Evolutionary conservation across 2,797 vertebrate genomes (phyloP).

Genomic region (Anguilla pacifica): DNA sequence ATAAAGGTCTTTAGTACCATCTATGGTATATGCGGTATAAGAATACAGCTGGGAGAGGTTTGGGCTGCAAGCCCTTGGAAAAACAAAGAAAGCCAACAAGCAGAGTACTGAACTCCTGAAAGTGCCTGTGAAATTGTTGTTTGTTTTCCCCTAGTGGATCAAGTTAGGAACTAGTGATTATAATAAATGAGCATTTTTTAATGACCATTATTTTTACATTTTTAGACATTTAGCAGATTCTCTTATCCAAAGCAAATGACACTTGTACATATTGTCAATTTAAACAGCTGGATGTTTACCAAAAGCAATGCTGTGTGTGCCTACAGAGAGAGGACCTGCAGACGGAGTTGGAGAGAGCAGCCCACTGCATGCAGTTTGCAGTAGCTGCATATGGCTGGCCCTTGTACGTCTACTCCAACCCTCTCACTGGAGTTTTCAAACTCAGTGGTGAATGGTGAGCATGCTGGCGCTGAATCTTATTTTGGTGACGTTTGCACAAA

Average conservation of each 20-base stretch:
- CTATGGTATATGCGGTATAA: background rate
- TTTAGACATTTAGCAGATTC: background rate
- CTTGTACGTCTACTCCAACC: constrained; percentile 86
- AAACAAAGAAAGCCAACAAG: background rate
- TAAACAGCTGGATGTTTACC: background rate
- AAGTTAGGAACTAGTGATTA: background rate
- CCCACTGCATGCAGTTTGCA: constrained; percentile 91
- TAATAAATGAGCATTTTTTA: background rate
- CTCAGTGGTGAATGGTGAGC: constrained; percentile 88
- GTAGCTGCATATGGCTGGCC: constrained; percentile 95
- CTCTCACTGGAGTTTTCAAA: constrained; percentile 83
- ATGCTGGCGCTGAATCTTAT: background rate
- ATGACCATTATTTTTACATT: background rate
- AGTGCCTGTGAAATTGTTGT: background rate
- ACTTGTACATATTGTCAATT: background rate
- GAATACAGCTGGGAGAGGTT: background rate
- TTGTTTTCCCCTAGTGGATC: constrained; percentile 1
- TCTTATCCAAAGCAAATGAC: background rate
- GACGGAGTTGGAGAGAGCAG: constrained; percentile 82
- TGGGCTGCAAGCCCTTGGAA: background rate
- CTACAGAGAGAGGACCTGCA: constrained; percentile 83
- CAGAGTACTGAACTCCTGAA: background rate
- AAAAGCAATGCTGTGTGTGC: background rate
- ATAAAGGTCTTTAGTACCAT: too few species aligned
- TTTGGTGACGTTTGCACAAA: background rate